A percentile compares a stretch with the other conserved stretches of the same genome.
Evolutionary conservation across 2,888 invertebrate species (phyloP).

Genomic region (Coelopa pilipes): DNA sequence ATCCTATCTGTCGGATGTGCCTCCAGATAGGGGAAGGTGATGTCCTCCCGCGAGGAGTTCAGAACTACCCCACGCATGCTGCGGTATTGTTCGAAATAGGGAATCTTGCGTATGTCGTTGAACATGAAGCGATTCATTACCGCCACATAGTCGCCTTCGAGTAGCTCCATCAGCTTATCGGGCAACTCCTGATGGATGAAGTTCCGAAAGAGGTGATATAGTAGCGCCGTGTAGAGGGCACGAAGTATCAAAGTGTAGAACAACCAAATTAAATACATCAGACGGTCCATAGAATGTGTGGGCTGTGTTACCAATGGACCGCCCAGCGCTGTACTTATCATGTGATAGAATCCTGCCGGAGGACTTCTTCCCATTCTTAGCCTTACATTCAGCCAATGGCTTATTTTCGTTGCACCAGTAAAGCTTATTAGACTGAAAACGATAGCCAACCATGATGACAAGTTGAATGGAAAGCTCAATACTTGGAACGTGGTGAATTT

Average conservation of each 20-base stretch:
- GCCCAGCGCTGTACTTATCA: conserved; percentile 39
- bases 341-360: background rate
- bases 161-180: conserved; percentile 42
- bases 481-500: conserved; percentile 47
- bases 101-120: conserved; percentile 41
- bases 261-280: conserved; percentile 48
- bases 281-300: conserved; percentile 36
- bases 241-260: conserved; percentile 47
- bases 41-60: conserved; percentile 33
- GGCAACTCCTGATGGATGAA: conserved; percentile 48
- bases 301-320: conserved; percentile 38
- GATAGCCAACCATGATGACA: conserved; percentile 46
- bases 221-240: conserved; percentile 48
- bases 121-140: conserved; percentile 43
- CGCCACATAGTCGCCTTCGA: conserved; percentile 43
- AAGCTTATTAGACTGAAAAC: conserved; percentile 40
- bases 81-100: conserved; percentile 36
- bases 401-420: background rate
- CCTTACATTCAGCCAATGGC: background rate
- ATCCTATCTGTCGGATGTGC: conserved; percentile 25
- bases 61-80: conserved; percentile 32
- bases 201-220: conserved; percentile 49
- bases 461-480: conserved; percentile 51
- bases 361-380: background rate
- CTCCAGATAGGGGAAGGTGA: conserved; percentile 44